These are phyloP conservation scores for Paragorgia papillata DNA, from an alignment of 92 coral and sea anemone genomes.

Conservation along the genomic window DNA sequence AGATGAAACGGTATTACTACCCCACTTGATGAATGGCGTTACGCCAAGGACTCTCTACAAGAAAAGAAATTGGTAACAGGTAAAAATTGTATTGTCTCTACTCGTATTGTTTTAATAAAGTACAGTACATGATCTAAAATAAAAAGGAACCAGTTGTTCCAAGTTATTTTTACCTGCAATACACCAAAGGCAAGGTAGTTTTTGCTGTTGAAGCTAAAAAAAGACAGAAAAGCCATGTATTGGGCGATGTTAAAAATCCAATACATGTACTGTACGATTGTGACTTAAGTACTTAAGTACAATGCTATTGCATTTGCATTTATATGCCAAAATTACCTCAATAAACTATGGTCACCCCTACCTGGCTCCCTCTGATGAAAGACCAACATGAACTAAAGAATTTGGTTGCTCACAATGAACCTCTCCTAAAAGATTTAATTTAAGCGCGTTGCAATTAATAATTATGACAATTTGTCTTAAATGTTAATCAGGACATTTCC, in stretches of 20 bases:
- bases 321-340: too few relatives aligned
- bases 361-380: conserved; percentile 92
- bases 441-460: too few relatives aligned
- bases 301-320: too few relatives aligned
- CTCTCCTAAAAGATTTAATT: conserved; percentile 91
- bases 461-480: too few relatives aligned
- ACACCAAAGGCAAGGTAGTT: conserved; percentile 73
- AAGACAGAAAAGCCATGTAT: neutral
- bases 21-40: conserved; percentile 98
- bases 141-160: neutral
- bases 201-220: conserved; percentile 70
- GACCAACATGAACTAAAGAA: conserved; percentile 81
- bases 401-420: conserved; percentile 54
- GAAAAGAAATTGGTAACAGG: neutral
- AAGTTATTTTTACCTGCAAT: conserved; percentile 66
- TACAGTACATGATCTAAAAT: too few relatives aligned
- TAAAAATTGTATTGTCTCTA: too few relatives aligned
- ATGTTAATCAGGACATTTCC: too few relatives aligned
- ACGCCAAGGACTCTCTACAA: conserved; percentile 85
- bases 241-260: neutral
- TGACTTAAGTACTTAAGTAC: too few relatives aligned
- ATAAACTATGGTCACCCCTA: conserved; percentile 18
- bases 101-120: too few relatives aligned
- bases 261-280: too few relatives aligned
- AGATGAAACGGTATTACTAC: conserved; percentile 88